These are phyloP conservation scores for Leptopilina clavipes DNA, from an alignment of 1,140 invertebrate species.

Conservation along the genomic window DNA sequence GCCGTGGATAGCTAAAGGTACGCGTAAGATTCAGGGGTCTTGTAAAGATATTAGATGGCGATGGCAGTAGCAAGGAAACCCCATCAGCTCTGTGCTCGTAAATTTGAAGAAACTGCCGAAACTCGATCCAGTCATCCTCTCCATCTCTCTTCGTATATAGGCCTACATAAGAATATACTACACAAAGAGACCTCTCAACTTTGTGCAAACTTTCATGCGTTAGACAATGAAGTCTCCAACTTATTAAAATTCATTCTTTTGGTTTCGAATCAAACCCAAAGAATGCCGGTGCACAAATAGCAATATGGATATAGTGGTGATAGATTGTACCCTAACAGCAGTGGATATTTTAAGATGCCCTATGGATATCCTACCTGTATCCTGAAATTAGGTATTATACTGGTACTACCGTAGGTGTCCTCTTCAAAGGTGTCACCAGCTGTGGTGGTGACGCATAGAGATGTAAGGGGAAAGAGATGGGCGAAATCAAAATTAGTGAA, in stretches of 20 bases:
- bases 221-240: slow-evolving; percentile 8
- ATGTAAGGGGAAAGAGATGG: too few species aligned
- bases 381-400: too few species aligned
- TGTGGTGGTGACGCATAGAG: too few species aligned
- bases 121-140: slow-evolving; percentile 53
- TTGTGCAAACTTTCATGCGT: slow-evolving; percentile 15
- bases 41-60: slow-evolving; percentile 70
- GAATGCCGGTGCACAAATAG: too few species aligned
- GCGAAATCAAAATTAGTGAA: too few species aligned
- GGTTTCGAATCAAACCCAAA: too few species aligned
- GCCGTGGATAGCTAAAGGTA: slow-evolving; percentile 44
- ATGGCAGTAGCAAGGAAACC: slow-evolving; percentile 64
- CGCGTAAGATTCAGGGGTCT: slow-evolving; percentile 52
- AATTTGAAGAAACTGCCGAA: slow-evolving; percentile 67
- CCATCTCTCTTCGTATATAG: slow-evolving; percentile 43
- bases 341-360: too few species aligned
- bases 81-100: slow-evolving; percentile 68
- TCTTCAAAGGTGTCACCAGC: too few species aligned
- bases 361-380: too few species aligned
- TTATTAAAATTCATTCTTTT: slow-evolving; percentile 36
- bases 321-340: too few species aligned
- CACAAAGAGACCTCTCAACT: slow-evolving; percentile 42
- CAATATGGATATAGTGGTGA: too few species aligned
- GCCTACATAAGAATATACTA: slow-evolving; percentile 69
- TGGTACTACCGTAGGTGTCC: too few species aligned